A percentile compares a stretch with the other conserved stretches of the same genome.
phyloP scores from a whole-genome alignment of 2,113 vertebrate genomes.

The Anarrhichthys ocellatus region DNA sequence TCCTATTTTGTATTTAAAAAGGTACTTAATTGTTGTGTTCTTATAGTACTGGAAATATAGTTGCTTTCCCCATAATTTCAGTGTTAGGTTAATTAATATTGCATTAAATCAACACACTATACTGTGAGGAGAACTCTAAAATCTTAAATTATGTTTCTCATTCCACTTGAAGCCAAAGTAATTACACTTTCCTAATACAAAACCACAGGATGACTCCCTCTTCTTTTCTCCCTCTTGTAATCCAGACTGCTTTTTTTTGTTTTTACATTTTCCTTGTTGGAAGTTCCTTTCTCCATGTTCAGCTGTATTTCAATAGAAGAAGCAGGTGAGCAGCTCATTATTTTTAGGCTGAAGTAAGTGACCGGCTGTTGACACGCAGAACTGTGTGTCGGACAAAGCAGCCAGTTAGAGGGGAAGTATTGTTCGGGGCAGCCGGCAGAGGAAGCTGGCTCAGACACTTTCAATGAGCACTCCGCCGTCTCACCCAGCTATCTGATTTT shows the following conservation, averaged over 20 bases:
- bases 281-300: not conserved
- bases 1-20: not conserved
- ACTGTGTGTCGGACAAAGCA: conserved; percentile 2
- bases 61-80: not conserved
- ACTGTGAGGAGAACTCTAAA: not conserved
- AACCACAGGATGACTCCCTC: not conserved
- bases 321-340: conserved; percentile 10
- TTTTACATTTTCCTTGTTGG: not conserved
- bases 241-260: not conserved
- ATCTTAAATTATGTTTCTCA: no score
- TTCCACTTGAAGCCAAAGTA: not conserved
- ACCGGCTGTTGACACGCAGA: conserved; percentile 5
- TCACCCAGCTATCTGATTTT: conserved; percentile 28
- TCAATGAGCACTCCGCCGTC: not conserved
- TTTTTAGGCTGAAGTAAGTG: conserved; percentile 9
- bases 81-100: not conserved
- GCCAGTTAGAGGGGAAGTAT: conserved; percentile 30
- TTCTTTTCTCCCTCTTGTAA: not conserved
- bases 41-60: not conserved
- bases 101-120: not conserved
- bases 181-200: not conserved
- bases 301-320: not conserved
- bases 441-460: conserved; percentile 49
- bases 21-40: not conserved
- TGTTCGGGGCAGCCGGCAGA: conserved; percentile 35